Percentiles rank a stretch among this genome's conserved stretches.
phyloP scores from a whole-genome alignment of 2,888 invertebrate genomes.

The Norana najaformis region DNA sequence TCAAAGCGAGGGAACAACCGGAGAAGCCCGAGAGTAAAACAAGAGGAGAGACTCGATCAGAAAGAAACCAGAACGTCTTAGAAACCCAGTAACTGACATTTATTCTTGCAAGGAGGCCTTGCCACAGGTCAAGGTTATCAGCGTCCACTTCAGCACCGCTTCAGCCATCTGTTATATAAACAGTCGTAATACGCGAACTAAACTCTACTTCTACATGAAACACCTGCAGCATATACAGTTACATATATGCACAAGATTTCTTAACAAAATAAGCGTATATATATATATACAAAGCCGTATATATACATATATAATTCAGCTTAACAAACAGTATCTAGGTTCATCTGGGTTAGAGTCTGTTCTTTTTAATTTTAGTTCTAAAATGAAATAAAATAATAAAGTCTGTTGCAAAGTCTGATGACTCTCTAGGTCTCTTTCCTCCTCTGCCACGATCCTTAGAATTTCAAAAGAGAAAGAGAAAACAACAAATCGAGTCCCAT shows the following conservation, averaged over 20 bases:
- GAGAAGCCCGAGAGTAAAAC: too few species aligned
- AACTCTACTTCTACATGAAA: background rate
- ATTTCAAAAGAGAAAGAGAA: background rate
- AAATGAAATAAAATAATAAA: background rate
- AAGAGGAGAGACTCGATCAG: background rate
- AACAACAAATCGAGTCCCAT: background rate
- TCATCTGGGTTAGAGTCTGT: too few species aligned
- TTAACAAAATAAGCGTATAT: background rate
- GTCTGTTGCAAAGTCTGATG: background rate
- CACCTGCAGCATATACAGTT: background rate
- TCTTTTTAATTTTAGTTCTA: too few species aligned
- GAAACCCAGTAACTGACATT: background rate
- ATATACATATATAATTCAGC: too few species aligned
- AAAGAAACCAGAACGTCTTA: background rate
- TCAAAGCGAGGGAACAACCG: background rate
- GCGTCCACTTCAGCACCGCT: background rate
- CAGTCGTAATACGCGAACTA: background rate
- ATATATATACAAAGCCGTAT: too few species aligned
- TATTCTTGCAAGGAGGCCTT: background rate
- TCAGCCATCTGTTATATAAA: background rate
- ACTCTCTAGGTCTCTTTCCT: background rate
- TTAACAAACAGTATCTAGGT: background rate
- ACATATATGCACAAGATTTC: background rate
- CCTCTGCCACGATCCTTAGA: background rate
- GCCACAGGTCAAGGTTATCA: background rate